phyloP scores from a whole-genome alignment of 2,113 vertebrate genomes.

The Leucopternis melanops region DNA sequence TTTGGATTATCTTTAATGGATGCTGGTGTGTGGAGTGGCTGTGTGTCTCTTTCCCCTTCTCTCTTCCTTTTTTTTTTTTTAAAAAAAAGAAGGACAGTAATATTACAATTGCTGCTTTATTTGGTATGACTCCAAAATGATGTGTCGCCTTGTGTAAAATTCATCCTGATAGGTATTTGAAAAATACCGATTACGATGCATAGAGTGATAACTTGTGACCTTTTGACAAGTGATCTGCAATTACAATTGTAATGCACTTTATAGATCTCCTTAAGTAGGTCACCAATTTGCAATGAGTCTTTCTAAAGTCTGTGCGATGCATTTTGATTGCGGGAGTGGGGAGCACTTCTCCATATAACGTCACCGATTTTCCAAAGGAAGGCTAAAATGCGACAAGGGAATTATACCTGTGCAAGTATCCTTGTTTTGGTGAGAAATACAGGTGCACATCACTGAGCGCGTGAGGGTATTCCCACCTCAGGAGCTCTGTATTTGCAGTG shows the following conservation, averaged over 20 bases:
- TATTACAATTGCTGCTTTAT: not conserved
- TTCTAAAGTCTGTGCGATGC: not conserved
- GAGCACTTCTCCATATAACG: fast-evolving
- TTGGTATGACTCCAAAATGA: not conserved
- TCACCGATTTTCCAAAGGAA: fast-evolving
- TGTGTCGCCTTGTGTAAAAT: not conserved
- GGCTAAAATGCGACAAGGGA: not conserved
- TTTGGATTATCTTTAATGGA: conserved; percentile 25
- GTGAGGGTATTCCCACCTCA: not conserved
- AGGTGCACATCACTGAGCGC: not conserved
- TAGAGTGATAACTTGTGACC: not conserved
- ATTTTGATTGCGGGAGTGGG: not conserved
- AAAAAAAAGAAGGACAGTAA: not conserved
- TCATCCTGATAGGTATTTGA: not conserved
- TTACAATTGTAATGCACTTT: not conserved
- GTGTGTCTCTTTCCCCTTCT: fast-evolving
- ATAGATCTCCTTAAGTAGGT: conserved; percentile 12
- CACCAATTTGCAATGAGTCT: not conserved
- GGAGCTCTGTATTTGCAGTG: not conserved
- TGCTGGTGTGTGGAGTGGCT: not conserved
- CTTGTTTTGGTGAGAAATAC: not conserved
- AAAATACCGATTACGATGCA: not conserved
- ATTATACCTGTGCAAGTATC: not conserved
- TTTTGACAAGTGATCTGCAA: not conserved
- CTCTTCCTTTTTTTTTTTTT: not conserved